These are phyloP conservation scores for Zaprionus vittiger DNA, from an alignment of 1,140 invertebrate genomes.

Conservation along the genomic window DNA sequence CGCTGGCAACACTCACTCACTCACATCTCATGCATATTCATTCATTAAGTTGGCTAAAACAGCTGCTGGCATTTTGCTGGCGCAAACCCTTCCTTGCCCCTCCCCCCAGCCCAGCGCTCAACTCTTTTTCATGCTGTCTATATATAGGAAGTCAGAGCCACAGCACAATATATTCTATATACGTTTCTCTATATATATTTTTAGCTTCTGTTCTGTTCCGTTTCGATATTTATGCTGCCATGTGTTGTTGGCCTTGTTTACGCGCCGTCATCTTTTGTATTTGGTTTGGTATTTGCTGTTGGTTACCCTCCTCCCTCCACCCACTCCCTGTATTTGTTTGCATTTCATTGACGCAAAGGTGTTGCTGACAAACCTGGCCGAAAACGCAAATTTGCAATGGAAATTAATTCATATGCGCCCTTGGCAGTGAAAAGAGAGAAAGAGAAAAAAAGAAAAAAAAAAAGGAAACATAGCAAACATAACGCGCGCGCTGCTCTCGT, in stretches of 20 bases:
- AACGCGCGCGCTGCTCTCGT: neutral
- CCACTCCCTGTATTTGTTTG: conserved; percentile 60
- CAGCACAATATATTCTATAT: neutral
- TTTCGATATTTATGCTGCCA: conserved; percentile 69
- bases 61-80: conserved; percentile 71
- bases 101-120: neutral
- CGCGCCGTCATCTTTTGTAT: conserved; percentile 41
- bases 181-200: conserved; percentile 45
- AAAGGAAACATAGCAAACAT: neutral
- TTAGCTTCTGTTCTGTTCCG: conserved; percentile 33
- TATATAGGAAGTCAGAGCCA: conserved; percentile 50
- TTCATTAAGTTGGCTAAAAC: conserved; percentile 70
- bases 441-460: neutral
- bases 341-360: conserved; percentile 74
- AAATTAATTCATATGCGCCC: conserved; percentile 72
- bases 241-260: conserved; percentile 63
- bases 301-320: neutral
- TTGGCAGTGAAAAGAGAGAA: conserved; percentile 21
- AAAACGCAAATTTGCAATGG: conserved; percentile 66
- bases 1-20: neutral
- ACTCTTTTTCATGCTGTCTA: conserved; percentile 43
- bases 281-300: conserved; percentile 50
- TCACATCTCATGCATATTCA: conserved; percentile 73
- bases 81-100: conserved; percentile 8
- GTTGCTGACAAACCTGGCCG: conserved; percentile 36